Evolutionary conservation across 2,888 invertebrate genomes (phyloP).

Genomic region (Pterostichus madidus): DNA sequence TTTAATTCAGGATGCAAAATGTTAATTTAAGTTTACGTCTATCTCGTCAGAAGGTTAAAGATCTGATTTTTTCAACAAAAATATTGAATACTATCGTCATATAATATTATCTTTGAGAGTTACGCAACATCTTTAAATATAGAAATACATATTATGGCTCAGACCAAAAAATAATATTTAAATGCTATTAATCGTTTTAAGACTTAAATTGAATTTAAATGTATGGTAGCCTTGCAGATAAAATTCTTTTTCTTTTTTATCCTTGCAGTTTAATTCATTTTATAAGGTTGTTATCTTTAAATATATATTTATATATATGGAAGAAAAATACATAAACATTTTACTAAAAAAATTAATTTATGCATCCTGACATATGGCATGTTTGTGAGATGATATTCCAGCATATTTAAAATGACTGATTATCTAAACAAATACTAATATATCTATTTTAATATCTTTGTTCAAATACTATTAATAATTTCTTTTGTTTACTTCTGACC

Average conservation of each 20-base stretch:
- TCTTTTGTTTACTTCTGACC: constrained; percentile 34
- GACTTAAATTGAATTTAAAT: background rate
- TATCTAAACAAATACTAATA: background rate
- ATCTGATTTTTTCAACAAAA: constrained; percentile 24
- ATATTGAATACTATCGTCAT: constrained; percentile 32
- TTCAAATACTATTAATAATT: constrained; percentile 1
- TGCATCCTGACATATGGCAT: background rate
- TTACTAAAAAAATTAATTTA: constrained; percentile 16
- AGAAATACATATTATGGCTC: constrained; percentile 20
- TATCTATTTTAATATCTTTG: constrained; percentile 31
- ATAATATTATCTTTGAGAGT: background rate
- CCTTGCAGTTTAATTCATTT: background rate
- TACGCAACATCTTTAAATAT: constrained; percentile 23
- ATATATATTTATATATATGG: constrained; percentile 27
- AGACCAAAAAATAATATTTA: constrained; percentile 17
- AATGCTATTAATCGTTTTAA: background rate
- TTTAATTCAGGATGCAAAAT: constrained; percentile 7
- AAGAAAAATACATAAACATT: constrained; percentile 16
- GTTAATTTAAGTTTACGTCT: background rate
- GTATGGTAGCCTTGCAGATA: constrained; percentile 16
- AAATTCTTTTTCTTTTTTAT: no score
- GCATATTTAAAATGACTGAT: constrained; percentile 36
- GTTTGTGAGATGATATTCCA: constrained; percentile 7
- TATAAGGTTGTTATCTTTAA: constrained; percentile 13
- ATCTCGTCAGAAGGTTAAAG: constrained; percentile 27